Percentiles rank a stretch among this genome's conserved stretches.
phyloP scores from a whole-genome alignment of 2,888 invertebrate genomes.

The Desoria tigrina region DNA sequence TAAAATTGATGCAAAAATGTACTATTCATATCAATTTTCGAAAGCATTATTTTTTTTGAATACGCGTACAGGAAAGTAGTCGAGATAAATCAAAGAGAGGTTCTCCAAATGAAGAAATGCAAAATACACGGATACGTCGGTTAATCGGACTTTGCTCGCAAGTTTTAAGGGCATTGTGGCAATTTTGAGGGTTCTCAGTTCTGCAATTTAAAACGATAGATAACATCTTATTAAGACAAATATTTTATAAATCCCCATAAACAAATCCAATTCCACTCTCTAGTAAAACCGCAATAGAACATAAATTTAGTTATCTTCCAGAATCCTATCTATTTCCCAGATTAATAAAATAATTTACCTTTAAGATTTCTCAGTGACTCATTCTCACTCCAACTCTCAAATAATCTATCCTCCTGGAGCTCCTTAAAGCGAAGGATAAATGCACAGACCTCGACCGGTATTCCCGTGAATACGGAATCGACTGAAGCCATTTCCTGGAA shows the following conservation, averaged over 20 bases:
- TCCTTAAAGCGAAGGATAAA: not conserved
- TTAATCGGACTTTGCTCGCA: constrained; percentile 26
- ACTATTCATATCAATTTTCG: too few relatives aligned
- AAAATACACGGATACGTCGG: constrained; percentile 25
- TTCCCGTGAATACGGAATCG: constrained; percentile 28
- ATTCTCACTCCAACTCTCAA: constrained; percentile 20
- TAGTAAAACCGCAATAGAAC: too few relatives aligned
- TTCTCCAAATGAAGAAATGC: constrained; percentile 28
- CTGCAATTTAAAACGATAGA: constrained; percentile 8
- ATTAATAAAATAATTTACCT: too few relatives aligned
- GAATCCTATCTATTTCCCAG: too few relatives aligned
- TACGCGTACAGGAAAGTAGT: constrained; percentile 29
- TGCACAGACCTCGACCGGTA: not conserved
- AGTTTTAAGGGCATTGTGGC: constrained; percentile 23
- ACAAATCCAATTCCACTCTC: too few relatives aligned
- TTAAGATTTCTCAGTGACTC: constrained; percentile 21
- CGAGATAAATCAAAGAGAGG: constrained; percentile 23
- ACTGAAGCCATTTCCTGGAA: constrained; percentile 27
- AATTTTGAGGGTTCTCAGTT: constrained; percentile 27
- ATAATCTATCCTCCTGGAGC: constrained; percentile 12
- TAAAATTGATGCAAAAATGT: too few relatives aligned
- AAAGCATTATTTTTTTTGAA: not conserved
- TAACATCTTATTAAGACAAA: not conserved
- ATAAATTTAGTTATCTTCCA: too few relatives aligned
- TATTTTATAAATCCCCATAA: not conserved